Evolutionary conservation across 2,888 invertebrate species (phyloP).

Genomic region (Epirrhoe alternata): DNA sequence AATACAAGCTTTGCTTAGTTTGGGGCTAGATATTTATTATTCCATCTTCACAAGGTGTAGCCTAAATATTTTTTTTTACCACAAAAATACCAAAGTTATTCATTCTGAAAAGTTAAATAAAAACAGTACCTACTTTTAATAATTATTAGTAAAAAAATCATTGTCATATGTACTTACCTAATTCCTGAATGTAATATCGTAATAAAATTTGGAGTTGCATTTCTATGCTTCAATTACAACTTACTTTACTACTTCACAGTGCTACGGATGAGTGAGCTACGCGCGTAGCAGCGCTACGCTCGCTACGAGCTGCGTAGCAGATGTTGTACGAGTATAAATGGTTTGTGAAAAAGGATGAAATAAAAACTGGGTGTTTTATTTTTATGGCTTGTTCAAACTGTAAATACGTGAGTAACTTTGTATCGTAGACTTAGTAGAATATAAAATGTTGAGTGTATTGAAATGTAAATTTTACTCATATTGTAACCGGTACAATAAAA

Average conservation of each 20-base stretch:
- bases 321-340: conserved; percentile 13
- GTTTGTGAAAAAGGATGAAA: background rate
- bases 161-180: no score
- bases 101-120: no score
- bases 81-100: no score
- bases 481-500: no score
- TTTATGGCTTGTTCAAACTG: background rate
- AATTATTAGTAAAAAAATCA: no score
- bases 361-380: background rate
- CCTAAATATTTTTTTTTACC: no score
- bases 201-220: background rate
- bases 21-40: no score
- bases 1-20: no score
- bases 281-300: conserved; percentile 20
- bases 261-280: conserved; percentile 20
- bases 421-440: background rate
- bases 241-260: background rate
- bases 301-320: conserved; percentile 11
- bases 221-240: conserved; percentile 3
- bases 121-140: no score
- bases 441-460: background rate
- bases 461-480: no score
- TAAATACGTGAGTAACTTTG: background rate
- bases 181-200: no score
- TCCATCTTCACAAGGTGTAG: no score